Evolutionary conservation across 2,113 vertebrate genomes (phyloP).

Genomic region (Dissostichus mawsoni): DNA sequence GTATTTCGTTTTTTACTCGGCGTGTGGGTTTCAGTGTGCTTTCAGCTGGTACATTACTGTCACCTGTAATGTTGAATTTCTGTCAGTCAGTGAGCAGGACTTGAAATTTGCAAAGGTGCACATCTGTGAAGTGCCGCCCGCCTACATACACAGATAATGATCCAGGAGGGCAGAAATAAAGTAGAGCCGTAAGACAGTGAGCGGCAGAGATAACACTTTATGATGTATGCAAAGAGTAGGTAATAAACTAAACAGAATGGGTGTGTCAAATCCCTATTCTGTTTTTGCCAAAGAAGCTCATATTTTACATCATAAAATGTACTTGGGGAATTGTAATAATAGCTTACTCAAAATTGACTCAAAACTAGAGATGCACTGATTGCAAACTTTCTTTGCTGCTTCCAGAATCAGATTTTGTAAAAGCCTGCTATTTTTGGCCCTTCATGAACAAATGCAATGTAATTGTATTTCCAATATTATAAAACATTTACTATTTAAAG

Average conservation of each 20-base stretch:
- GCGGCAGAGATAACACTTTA: no score
- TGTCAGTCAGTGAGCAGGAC: conserved; percentile 36
- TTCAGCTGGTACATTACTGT: conserved; percentile 21
- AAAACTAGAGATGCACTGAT: no score
- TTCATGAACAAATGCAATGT: no score
- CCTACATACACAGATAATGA: conserved; percentile 23
- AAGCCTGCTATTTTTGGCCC: no score
- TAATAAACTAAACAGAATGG: background rate
- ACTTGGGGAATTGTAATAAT: background rate
- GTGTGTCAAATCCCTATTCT: background rate
- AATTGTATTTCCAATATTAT: no score
- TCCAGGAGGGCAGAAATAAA: conserved; percentile 21
- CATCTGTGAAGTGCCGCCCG: conserved; percentile 33
- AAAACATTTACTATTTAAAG: no score
- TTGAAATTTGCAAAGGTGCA: conserved; percentile 43
- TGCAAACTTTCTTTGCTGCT: no score
- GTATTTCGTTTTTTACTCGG: conserved; percentile 25
- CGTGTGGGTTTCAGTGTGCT: conserved; percentile 32
- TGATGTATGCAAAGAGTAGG: background rate
- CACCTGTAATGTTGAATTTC: conserved; percentile 26
- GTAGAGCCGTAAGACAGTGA: conserved; percentile 3
- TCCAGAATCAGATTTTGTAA: no score
- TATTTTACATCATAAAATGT: background rate
- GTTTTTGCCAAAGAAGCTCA: background rate
- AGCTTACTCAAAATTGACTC: no score